Conservation (phyloP, 2,888 invertebrate genomes). For the Chaetoderma sp. region DNA sequence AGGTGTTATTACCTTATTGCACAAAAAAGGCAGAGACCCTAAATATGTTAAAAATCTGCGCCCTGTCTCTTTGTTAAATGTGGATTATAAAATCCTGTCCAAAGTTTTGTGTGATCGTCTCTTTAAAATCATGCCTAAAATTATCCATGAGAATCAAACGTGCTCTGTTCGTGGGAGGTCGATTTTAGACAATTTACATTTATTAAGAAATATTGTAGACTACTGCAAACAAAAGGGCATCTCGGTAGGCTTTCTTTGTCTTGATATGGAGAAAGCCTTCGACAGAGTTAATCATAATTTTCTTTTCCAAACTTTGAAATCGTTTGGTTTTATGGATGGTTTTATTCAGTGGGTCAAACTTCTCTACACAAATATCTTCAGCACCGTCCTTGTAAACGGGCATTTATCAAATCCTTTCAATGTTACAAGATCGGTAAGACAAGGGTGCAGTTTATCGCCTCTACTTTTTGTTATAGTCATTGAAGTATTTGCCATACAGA, state of each 20-base stretch:
- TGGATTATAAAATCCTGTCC: constrained; percentile 42
- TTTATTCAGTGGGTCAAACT: constrained; percentile 39
- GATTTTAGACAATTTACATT: constrained; percentile 41
- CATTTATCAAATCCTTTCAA: neutral
- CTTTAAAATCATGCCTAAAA: constrained; percentile 23
- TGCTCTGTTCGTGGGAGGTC: constrained; percentile 39
- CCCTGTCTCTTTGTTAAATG: constrained; percentile 41
- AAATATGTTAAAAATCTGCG: constrained; percentile 36
- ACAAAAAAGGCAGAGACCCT: constrained; percentile 32
- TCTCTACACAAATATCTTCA: constrained; percentile 24
- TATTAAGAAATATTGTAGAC: constrained; percentile 36
- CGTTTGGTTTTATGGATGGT: constrained; percentile 36
- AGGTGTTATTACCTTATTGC: constrained; percentile 26
- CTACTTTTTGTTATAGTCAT: neutral
- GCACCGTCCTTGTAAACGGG: neutral
- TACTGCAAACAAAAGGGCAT: constrained; percentile 36
- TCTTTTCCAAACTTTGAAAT: constrained; percentile 31
- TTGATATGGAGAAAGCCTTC: constrained; percentile 46
- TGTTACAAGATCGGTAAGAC: neutral
- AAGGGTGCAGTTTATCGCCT: neutral
- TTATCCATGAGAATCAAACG: constrained; percentile 38
- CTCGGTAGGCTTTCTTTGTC: constrained; percentile 31
- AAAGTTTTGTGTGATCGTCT: constrained; percentile 36
- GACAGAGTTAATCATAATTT: constrained; percentile 40
- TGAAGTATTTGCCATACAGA: neutral